phyloP scores from a whole-genome alignment of 2,113 vertebrate genomes.

The Cyprinus carpio region DNA sequence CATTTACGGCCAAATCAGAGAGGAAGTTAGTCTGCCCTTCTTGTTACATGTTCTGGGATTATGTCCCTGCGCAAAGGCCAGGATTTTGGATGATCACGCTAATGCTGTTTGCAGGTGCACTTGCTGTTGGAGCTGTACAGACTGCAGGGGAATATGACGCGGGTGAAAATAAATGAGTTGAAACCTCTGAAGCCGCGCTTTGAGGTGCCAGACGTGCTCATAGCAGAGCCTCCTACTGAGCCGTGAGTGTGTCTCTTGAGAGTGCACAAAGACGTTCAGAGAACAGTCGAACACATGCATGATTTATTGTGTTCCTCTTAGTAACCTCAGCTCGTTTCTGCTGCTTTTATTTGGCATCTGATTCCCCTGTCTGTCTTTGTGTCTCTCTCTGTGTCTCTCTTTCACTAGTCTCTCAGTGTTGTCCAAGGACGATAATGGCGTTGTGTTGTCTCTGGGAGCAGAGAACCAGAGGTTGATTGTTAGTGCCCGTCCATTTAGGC shows the following conservation, averaged over 20 bases:
- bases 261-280: neutral
- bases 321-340: neutral
- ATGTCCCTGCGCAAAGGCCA: neutral
- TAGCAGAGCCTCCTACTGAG: conserved; percentile 81
- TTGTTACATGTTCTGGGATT: neutral
- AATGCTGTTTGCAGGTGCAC: conserved; percentile 72
- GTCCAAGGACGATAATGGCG: conserved; percentile 84
- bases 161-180: conserved; percentile 88
- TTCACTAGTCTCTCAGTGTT: conserved; percentile 79
- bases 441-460: conserved; percentile 81
- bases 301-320: neutral
- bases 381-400: neutral
- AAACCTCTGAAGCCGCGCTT: conserved; percentile 85
- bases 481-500: conserved; percentile 84
- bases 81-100: neutral
- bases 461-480: conserved; percentile 83
- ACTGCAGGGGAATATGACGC: conserved; percentile 87
- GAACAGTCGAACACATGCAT: conserved; percentile 14
- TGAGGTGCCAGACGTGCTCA: conserved; percentile 87
- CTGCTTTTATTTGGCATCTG: neutral
- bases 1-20: neutral
- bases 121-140: conserved; percentile 88
- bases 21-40: neutral
- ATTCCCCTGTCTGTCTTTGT: neutral
- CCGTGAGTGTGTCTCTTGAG: conserved; percentile 72